Percentiles rank a stretch among this genome's conserved stretches.
Conservation (phyloP, 2,797 vertebrate genomes). For the Pangasius sanitwongsei region DNA sequence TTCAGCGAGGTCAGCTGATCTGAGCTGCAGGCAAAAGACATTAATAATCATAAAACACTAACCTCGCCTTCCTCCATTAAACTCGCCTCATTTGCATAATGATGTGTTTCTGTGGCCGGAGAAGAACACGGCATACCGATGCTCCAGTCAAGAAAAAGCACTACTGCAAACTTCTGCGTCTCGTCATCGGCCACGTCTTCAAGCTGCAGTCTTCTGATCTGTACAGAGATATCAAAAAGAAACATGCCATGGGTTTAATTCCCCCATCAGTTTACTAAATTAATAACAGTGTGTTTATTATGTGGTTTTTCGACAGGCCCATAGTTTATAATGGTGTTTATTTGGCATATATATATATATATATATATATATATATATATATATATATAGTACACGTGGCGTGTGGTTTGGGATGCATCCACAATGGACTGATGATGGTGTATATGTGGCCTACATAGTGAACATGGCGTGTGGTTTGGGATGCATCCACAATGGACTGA, state of each 20-base stretch:
- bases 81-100: constrained; percentile 72
- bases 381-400: neutral
- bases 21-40: constrained; percentile 68
- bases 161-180: constrained; percentile 59
- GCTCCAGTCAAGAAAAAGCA: constrained; percentile 58
- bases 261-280: neutral
- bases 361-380: no score
- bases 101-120: constrained; percentile 72
- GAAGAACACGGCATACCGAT: constrained; percentile 61
- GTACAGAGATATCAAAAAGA: neutral
- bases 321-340: neutral
- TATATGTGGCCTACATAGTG: no score
- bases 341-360: no score
- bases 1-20: constrained; percentile 73
- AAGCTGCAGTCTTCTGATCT: neutral
- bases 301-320: no score
- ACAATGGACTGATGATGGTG: neutral
- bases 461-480: no score
- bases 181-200: neutral
- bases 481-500: no score
- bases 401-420: neutral
- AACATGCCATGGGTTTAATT: neutral
- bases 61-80: constrained; percentile 67
- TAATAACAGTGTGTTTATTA: neutral
- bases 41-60: constrained; percentile 76